A percentile compares a stretch with the other conserved stretches of the same genome.
phyloP scores from a whole-genome alignment of 2,888 invertebrate genomes.

The Philereme vetulata region DNA sequence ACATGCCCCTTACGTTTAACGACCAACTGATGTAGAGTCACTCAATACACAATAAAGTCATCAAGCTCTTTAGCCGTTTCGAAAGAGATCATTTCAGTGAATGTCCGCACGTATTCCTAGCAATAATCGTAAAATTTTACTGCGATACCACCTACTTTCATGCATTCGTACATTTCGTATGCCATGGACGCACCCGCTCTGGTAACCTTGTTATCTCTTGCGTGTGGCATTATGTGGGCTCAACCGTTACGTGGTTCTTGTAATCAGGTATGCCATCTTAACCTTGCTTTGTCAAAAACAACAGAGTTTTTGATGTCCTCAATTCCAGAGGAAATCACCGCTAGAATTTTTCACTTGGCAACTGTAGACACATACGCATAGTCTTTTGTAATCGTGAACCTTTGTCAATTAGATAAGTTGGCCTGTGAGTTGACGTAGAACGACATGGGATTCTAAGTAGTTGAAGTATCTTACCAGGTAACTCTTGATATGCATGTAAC shows the following conservation, averaged over 20 bases:
- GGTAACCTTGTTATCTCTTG: constrained; percentile 72
- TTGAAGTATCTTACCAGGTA: too few species aligned
- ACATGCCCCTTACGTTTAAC: background rate
- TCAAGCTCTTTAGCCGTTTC: constrained; percentile 15
- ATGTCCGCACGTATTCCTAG: constrained; percentile 23
- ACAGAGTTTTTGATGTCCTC: constrained; percentile 20
- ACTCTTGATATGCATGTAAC: too few species aligned
- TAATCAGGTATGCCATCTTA: constrained; percentile 51
- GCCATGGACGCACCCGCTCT: constrained; percentile 55
- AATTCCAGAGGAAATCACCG: constrained; percentile 13
- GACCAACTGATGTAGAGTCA: constrained; percentile 7
- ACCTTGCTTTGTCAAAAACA: constrained; percentile 26
- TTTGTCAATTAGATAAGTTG: too few species aligned
- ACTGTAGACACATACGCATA: too few species aligned
- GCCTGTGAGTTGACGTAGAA: too few species aligned
- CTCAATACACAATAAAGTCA: constrained; percentile 17
- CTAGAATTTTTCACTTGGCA: too few species aligned
- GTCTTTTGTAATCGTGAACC: too few species aligned
- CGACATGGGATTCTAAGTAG: too few species aligned
- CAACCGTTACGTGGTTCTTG: constrained; percentile 64
- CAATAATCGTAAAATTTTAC: constrained; percentile 32
- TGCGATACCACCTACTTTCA: constrained; percentile 20
- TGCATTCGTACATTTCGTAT: constrained; percentile 52
- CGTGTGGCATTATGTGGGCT: constrained; percentile 46
- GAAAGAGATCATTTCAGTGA: constrained; percentile 21